A percentile compares a stretch with the other conserved stretches of the same genome.
Conservation (phyloP, 2,113 vertebrate genomes). For the Australoheros scitulus region DNA sequence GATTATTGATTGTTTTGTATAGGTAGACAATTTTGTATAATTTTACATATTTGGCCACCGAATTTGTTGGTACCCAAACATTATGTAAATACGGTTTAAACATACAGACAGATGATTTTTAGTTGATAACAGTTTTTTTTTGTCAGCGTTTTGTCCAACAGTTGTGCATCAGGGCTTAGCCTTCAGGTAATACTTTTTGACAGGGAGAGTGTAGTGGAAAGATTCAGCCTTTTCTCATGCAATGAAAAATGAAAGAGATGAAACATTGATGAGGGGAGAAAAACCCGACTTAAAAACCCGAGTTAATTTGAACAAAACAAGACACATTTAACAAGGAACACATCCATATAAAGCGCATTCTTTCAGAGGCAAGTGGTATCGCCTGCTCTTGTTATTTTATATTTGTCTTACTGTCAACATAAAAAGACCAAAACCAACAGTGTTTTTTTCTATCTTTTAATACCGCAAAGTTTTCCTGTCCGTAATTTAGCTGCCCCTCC, state of each 20-base stretch:
- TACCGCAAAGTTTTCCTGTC: not conserved
- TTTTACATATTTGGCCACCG: not conserved
- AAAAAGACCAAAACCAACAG: conserved; percentile 6
- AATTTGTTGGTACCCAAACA: not conserved
- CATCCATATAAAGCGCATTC: not conserved
- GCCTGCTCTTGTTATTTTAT: not conserved
- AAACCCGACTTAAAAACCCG: not conserved
- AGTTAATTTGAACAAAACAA: conserved; percentile 9
- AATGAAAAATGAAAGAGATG: not conserved
- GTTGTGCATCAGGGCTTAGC: not conserved
- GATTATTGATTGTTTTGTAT: not conserved
- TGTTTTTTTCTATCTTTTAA: not conserved
- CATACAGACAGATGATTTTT: not conserved
- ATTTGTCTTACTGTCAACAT: not conserved
- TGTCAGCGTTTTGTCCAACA: not conserved
- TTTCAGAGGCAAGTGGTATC: not conserved
- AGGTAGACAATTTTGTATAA: not conserved
- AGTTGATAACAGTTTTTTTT: not conserved
- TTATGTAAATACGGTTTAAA: not conserved
- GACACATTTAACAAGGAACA: not conserved
- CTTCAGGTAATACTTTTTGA: not conserved
- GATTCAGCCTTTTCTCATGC: not conserved
- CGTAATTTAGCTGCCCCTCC: not conserved
- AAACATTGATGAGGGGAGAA: conserved; percentile 4
- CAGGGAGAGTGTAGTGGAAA: not conserved